A percentile compares a stretch with the other conserved stretches of the same genome.
phyloP scores from a whole-genome alignment of 2,888 invertebrate species.

The Diplazon laetatorius region DNA sequence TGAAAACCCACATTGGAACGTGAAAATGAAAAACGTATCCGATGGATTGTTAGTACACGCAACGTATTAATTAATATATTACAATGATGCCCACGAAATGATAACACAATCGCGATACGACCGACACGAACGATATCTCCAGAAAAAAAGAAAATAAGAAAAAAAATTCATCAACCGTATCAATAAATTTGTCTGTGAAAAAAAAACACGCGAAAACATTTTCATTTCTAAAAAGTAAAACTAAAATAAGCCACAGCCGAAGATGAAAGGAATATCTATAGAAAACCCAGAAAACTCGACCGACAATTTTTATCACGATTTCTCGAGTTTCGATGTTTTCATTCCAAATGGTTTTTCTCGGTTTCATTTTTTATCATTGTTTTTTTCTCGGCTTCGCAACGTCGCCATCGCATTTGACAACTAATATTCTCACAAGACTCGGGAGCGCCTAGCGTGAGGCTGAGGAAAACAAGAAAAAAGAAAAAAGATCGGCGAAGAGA shows the following conservation, averaged over 20 bases:
- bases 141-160: too few species aligned
- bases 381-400: slow-evolving; percentile 11
- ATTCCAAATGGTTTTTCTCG: slow-evolving; percentile 20
- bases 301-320: slow-evolving; percentile 20
- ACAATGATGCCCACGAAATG: too few species aligned
- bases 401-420: slow-evolving; percentile 52
- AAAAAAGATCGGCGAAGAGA: slow-evolving; percentile 61
- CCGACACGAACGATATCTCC: too few species aligned
- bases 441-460: slow-evolving; percentile 2
- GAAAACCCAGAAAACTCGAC: not conserved
- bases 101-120: too few species aligned
- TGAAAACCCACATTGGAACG: not conserved
- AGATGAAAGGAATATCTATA: not conserved
- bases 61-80: too few species aligned
- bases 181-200: not conserved
- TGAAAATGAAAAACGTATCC: too few species aligned
- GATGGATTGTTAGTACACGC: too few species aligned
- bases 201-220: not conserved
- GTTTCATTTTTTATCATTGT: too few species aligned
- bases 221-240: not conserved
- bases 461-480: slow-evolving; percentile 57
- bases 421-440: slow-evolving; percentile 50
- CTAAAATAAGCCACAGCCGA: not conserved
- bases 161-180: slow-evolving; percentile 24
- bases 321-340: slow-evolving; percentile 32